Conservation (phyloP, 2,797 vertebrate genomes). For the Okamejei kenojei region DNA sequence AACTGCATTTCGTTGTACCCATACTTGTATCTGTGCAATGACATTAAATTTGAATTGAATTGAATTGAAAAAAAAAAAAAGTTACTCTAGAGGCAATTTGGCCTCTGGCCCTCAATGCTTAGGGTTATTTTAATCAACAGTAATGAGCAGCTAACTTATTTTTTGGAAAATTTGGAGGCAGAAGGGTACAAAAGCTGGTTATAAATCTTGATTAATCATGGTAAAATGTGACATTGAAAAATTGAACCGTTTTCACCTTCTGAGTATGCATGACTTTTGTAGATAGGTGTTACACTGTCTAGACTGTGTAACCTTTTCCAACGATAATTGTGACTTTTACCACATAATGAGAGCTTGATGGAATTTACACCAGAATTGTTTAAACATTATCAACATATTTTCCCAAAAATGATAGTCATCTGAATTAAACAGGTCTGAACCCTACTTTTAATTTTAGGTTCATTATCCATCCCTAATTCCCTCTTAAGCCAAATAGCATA, state of each 20-base stretch:
- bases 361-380: neutral
- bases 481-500: no score
- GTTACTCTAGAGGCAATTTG: neutral
- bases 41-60: no score
- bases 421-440: neutral
- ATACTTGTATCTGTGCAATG: no score
- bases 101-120: neutral
- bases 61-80: no score
- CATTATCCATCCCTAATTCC: no score
- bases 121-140: neutral
- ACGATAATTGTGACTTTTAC: conserved; percentile 11
- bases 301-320: neutral
- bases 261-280: neutral
- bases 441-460: neutral
- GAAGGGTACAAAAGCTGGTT: neutral
- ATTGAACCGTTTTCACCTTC: neutral
- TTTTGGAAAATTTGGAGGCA: neutral
- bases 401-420: neutral
- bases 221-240: neutral
- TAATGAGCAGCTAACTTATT: neutral
- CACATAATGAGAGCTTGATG: neutral
- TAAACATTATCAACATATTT: neutral
- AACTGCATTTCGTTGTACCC: no score
- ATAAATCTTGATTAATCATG: neutral
- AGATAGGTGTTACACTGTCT: neutral